Conservation (phyloP, 92 coral and sea anemone species). For the Phenganax stokvisi region DNA sequence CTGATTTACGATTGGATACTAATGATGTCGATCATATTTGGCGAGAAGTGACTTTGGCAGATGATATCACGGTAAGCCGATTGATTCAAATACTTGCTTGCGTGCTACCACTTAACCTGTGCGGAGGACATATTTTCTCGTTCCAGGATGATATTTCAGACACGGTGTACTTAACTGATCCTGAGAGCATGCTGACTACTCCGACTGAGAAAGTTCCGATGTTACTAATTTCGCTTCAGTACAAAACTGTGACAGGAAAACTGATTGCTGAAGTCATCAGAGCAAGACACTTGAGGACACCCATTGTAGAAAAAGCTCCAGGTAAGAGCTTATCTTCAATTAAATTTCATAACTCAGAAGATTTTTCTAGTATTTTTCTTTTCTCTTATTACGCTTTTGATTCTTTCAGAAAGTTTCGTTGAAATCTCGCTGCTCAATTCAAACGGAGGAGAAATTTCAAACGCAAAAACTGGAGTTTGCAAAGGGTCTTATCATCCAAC, state of each 20-base stretch:
- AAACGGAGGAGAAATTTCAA: conserved; percentile 21
- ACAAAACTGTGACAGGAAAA: conserved; percentile 22
- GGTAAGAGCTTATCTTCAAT: neutral
- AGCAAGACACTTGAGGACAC: conserved; percentile 35
- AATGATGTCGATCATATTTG: neutral
- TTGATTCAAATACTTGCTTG: neutral
- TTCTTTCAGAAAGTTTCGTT: conserved; percentile 27
- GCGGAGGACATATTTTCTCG: neutral
- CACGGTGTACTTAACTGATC: conserved; percentile 24
- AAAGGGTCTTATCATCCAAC: conserved; percentile 26
- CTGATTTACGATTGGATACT: conserved; percentile 16
- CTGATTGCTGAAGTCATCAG: conserved; percentile 21
- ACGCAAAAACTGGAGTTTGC: conserved; percentile 16
- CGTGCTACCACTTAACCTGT: neutral
- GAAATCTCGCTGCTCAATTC: conserved; percentile 27
- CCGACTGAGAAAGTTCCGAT: conserved; percentile 22
- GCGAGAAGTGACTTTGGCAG: conserved; percentile 17
- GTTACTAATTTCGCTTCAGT: conserved; percentile 27
- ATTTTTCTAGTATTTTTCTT: neutral
- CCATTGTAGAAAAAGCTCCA: conserved; percentile 26
- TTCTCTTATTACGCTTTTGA: neutral
- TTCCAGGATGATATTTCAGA: conserved; percentile 30
- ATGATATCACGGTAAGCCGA: conserved; percentile 18
- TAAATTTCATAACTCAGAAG: neutral
- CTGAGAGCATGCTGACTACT: conserved; percentile 25